These are phyloP conservation scores for Hippocampus guttulatus DNA, from an alignment of 2,113 vertebrate genomes.

Conservation along the genomic window DNA sequence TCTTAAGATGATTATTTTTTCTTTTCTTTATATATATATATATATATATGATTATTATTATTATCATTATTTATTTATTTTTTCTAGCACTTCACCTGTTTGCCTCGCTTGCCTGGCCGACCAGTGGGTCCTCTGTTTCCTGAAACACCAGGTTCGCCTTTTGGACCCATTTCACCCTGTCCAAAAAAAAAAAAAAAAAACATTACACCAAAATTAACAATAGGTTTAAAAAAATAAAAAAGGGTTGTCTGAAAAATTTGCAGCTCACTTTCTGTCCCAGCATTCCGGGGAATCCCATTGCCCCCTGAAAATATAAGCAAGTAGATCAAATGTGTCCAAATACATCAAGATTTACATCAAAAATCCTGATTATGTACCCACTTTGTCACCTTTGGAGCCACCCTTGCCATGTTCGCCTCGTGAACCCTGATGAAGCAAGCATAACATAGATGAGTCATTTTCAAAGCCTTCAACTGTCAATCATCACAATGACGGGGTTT, in stretches of 20 bases:
- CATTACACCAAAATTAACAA: no score
- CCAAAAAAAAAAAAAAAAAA: conserved; percentile 17
- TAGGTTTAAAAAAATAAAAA: background rate
- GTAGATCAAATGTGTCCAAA: background rate
- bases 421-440: conserved; percentile 75
- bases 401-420: conserved; percentile 83
- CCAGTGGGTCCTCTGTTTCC: conserved; percentile 94
- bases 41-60: no score
- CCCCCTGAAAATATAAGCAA: conserved; percentile 73
- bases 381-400: conserved; percentile 91
- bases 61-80: background rate
- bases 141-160: conserved; percentile 85
- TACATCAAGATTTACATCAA: background rate
- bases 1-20: no score
- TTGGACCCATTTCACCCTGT: conserved; percentile 97
- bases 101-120: conserved; percentile 93
- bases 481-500: background rate
- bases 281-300: conserved; percentile 91
- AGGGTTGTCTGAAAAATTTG: background rate
- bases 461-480: background rate
- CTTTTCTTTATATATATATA: no score
- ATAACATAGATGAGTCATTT: background rate
- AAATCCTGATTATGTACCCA: conserved; percentile 46
- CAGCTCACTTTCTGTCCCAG: conserved; percentile 90
- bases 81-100: conserved; percentile 76